phyloP scores from a whole-genome alignment of 2,113 vertebrate genomes.

The Dromas ardeola region DNA sequence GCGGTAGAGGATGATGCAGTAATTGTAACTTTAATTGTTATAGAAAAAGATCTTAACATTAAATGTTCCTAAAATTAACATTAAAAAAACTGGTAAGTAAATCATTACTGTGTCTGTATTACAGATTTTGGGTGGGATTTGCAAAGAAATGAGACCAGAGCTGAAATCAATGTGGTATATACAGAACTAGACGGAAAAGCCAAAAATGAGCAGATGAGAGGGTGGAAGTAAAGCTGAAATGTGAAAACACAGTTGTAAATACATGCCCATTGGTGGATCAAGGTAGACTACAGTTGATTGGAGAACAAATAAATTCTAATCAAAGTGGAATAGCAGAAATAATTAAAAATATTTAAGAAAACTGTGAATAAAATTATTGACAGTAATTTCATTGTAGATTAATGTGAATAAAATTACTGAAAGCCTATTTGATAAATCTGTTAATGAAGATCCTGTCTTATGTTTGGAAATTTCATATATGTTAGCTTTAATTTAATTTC shows the following conservation, averaged over 20 bases:
- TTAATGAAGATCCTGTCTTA: not conserved
- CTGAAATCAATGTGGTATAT: not conserved
- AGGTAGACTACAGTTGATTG: not conserved
- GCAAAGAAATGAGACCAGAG: not conserved
- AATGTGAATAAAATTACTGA: not conserved
- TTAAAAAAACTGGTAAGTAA: not conserved
- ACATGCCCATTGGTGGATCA: not conserved
- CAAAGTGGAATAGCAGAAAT: not conserved
- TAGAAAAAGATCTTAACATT: not conserved
- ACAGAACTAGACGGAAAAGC: not conserved
- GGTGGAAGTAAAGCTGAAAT: not conserved
- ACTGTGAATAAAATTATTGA: not conserved
- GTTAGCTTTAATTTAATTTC: not conserved
- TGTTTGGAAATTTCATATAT: not conserved
- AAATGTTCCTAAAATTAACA: not conserved
- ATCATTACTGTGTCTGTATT: not conserved
- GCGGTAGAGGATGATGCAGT: not conserved
- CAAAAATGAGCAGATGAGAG: not conserved
- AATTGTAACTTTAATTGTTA: not conserved
- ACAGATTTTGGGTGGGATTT: not conserved
- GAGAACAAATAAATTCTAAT: not conserved
- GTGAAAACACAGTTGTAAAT: not conserved
- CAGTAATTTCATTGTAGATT: not conserved
- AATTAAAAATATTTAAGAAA: not conserved
- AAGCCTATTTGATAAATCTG: not conserved